Evolutionary conservation across 2,797 vertebrate species (phyloP), one percentile per base, ranked within the genome.

Genomic region (Sebastolobus altivelis): DNA sequence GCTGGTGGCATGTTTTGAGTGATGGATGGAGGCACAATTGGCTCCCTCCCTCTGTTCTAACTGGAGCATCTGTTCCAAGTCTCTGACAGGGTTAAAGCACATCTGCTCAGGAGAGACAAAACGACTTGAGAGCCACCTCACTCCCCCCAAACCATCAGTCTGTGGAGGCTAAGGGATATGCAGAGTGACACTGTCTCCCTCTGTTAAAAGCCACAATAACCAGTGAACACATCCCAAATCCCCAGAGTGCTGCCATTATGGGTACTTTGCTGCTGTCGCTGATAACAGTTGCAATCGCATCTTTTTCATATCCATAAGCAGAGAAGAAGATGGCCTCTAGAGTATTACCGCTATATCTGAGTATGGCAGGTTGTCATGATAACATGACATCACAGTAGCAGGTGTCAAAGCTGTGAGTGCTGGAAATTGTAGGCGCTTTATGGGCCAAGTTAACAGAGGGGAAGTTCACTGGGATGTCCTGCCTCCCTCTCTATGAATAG

Each of bases 381-480:
- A 84, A 80, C 55, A 88, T 89, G 85, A 90, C 86, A 89, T 89
- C 89, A 93, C 65, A n/a, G 84, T 72, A 90, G 89, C 92, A 93
- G 93, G 89, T 93, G 93, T 93, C 89, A 91, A 81, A 92, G 86
- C 90, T 80, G 86, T 76, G 83, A 89, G 93, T 75, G 87, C 61
- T 93, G 93, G 93, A 94, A 77, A 88, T 62, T 83, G 71, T 54
- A 70, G 65, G 43, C 62, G 37, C 62, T 87, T 86, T 76, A 74
- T 22, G 52, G 72, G 90, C 93, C 93, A 94, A 93, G 76, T 65
- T 78, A 91, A 91, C 93, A 92, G 90, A 87, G 79, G 91, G 92
- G 59, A 81, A 73, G 79, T 86, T 92, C 79, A 93, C 2, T 86
- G 74, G 58, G 73, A 82, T 70, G 82, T 61, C 65, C 88, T 58